Evolutionary conservation across 1,140 invertebrate genomes (phyloP).

Genomic region (Sipha flava): DNA sequence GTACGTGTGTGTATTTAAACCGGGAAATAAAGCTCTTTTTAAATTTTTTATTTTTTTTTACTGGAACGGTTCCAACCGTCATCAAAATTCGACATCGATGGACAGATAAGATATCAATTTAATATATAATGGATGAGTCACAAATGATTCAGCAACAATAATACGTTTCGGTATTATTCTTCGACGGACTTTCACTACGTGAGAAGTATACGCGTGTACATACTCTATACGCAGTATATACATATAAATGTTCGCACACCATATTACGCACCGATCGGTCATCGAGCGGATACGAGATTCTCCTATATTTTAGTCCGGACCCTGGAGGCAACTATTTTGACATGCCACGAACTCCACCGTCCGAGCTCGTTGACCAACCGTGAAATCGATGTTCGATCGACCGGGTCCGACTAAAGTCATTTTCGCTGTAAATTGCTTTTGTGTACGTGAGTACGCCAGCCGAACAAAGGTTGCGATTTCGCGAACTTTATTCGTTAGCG

Average conservation of each 20-base stretch:
- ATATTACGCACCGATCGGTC: slow-evolving; percentile 10
- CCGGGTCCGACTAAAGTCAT: too few relatives aligned
- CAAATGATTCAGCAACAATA: not conserved
- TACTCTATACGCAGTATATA: too few relatives aligned
- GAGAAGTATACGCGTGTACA: not conserved
- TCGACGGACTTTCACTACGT: not conserved
- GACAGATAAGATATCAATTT: not conserved
- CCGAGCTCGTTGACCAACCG: not conserved
- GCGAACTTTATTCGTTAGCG: too few relatives aligned
- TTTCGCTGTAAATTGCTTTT: not conserved
- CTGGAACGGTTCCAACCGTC: not conserved
- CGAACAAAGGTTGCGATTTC: too few relatives aligned
- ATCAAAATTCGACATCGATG: not conserved
- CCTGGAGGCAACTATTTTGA: too few relatives aligned
- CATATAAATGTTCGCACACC: too few relatives aligned
- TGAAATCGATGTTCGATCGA: not conserved
- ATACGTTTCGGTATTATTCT: not conserved
- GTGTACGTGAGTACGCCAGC: not conserved
- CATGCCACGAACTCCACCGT: too few relatives aligned
- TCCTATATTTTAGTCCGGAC: too few relatives aligned
- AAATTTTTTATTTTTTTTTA: not conserved
- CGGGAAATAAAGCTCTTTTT: too few relatives aligned
- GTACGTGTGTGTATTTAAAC: too few relatives aligned
- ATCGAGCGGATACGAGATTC: not conserved
- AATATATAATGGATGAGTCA: not conserved